phyloP scores from a whole-genome alignment of 2,888 invertebrate species.

The Xestoiulus laeticollis region DNA sequence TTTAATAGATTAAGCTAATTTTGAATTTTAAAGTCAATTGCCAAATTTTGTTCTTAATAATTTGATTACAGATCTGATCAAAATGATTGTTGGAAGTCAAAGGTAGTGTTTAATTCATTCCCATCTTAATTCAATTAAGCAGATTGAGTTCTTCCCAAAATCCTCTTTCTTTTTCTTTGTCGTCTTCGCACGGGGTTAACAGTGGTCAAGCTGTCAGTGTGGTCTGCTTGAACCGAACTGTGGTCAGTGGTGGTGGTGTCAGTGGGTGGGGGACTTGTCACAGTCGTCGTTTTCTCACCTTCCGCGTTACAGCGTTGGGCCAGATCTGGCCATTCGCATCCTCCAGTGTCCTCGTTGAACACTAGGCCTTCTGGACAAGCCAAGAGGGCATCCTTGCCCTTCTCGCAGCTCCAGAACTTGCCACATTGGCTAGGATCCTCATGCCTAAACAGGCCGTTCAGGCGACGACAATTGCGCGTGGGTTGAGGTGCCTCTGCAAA shows the following conservation, averaged over 20 bases:
- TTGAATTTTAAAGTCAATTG: too few species aligned
- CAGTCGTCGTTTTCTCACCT: conserved; percentile 67
- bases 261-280: conserved; percentile 29
- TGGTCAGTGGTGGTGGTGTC: background rate
- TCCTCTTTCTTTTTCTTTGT: conserved; percentile 35
- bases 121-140: background rate
- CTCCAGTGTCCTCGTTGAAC: conserved; percentile 88
- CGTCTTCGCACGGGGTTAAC: background rate
- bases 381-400: conserved; percentile 78
- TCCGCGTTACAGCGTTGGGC: conserved; percentile 84
- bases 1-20: too few species aligned
- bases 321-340: conserved; percentile 88
- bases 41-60: background rate
- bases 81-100: background rate
- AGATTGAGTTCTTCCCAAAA: background rate
- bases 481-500: conserved; percentile 76
- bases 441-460: conserved; percentile 70
- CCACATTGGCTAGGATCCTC: conserved; percentile 82
- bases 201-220: background rate
- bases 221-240: background rate
- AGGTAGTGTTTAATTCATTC: background rate
- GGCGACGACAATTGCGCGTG: conserved; percentile 74
- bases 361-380: conserved; percentile 88
- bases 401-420: conserved; percentile 83
- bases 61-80: too few species aligned